A percentile compares a stretch with the other conserved stretches of the same genome.
phyloP scores from a whole-genome alignment of 2,797 vertebrate genomes.

The Leucoraja ocellata region DNA sequence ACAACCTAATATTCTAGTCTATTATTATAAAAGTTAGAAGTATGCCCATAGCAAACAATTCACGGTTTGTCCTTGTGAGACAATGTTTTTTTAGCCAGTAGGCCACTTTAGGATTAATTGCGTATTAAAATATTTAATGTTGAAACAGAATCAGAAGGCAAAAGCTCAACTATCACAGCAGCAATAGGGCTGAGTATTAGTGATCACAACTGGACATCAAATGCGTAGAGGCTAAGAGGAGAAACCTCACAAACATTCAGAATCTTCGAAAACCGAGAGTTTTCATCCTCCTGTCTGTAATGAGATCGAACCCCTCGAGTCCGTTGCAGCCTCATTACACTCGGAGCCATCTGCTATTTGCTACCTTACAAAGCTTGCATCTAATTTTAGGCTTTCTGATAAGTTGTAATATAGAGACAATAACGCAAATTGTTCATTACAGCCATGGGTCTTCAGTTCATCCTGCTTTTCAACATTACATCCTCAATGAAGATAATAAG shows the following conservation, averaged over 20 bases:
- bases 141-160: background rate
- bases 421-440: constrained; percentile 2
- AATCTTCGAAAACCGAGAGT: background rate
- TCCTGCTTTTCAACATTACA: background rate
- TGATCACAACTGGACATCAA: background rate
- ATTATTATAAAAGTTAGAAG: background rate
- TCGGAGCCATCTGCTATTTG: constrained; percentile 30
- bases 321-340: constrained; percentile 24
- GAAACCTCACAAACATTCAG: no score
- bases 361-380: background rate
- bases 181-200: background rate
- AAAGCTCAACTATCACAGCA: background rate
- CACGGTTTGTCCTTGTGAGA: background rate
- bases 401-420: background rate
- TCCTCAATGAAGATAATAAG: background rate
- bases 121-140: background rate
- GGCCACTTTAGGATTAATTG: background rate
- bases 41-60: background rate
- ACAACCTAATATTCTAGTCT: background rate
- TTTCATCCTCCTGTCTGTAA: constrained; percentile 24
- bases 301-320: constrained; percentile 18
- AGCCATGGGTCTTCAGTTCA: background rate
- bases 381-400: constrained; percentile 26
- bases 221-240: background rate
- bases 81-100: background rate